Conservation (phyloP, 1,140 invertebrate genomes). For the Argopecten irradians region DNA sequence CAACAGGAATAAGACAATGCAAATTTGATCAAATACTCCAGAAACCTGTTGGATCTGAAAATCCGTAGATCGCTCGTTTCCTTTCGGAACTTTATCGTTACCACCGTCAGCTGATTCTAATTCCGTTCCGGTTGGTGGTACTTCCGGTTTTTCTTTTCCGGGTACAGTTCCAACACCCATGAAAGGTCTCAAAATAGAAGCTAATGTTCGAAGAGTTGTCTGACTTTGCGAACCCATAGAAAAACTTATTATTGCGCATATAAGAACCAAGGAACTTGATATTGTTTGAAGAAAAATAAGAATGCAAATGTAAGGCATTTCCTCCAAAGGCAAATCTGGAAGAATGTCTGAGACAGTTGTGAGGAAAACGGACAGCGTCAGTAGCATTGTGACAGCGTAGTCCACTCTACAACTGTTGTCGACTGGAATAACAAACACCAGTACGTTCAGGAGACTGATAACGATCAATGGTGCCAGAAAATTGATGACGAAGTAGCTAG, state of each 20-base stretch:
- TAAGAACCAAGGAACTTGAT: slow-evolving; percentile 26
- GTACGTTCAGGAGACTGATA: slow-evolving; percentile 79
- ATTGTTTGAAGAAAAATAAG: slow-evolving; percentile 36
- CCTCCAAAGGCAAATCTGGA: slow-evolving; percentile 79
- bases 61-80: neutral
- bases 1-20: neutral
- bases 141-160: neutral
- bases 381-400: slow-evolving; percentile 79
- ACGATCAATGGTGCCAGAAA: slow-evolving; percentile 80
- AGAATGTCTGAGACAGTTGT: slow-evolving; percentile 80
- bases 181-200: neutral
- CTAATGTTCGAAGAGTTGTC: neutral
- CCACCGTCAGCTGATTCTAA: neutral
- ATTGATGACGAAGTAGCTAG: slow-evolving; percentile 78
- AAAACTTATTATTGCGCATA: neutral
- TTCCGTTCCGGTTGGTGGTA: neutral
- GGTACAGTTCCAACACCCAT: neutral
- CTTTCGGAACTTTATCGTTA: neutral
- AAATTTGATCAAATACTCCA: neutral
- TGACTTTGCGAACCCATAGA: neutral
- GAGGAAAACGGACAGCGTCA: slow-evolving; percentile 81
- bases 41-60: neutral
- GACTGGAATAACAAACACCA: slow-evolving; percentile 80
- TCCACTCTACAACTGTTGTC: slow-evolving; percentile 80
- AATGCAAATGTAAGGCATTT: slow-evolving; percentile 72